phyloP scores from a whole-genome alignment of 2,113 vertebrate genomes.

The Platysteira castanea region DNA sequence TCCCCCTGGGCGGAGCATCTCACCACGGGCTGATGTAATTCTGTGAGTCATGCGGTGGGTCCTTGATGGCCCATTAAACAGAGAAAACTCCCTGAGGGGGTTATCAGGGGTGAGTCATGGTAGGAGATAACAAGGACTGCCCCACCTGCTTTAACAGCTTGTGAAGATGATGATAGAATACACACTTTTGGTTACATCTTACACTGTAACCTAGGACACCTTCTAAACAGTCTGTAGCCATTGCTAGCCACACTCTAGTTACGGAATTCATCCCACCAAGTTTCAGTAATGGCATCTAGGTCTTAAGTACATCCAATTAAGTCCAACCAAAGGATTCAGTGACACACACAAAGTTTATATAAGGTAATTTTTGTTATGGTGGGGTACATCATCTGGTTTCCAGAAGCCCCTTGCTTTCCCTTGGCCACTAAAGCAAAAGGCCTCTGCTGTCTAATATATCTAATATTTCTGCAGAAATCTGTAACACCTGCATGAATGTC shows the following conservation, averaged over 20 bases:
- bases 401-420: background rate
- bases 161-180: no score
- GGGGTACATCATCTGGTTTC: background rate
- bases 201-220: no score
- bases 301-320: background rate
- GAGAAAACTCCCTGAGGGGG: no score
- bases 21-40: no score
- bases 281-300: background rate
- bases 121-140: no score
- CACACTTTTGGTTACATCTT: no score
- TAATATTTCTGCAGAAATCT: background rate
- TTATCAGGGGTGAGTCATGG: no score
- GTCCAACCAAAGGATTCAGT: background rate
- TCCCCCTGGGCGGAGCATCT: no score
- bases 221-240: background rate
- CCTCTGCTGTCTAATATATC: background rate
- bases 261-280: background rate
- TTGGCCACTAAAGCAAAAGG: background rate
- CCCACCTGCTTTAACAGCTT: no score
- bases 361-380: background rate
- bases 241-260: background rate
- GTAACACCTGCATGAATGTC: background rate
- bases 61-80: no score
- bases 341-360: rapidly evolving
- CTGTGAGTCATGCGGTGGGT: no score